phyloP scores from a whole-genome alignment of 2,797 vertebrate genomes.

The Hirundo rustica region DNA sequence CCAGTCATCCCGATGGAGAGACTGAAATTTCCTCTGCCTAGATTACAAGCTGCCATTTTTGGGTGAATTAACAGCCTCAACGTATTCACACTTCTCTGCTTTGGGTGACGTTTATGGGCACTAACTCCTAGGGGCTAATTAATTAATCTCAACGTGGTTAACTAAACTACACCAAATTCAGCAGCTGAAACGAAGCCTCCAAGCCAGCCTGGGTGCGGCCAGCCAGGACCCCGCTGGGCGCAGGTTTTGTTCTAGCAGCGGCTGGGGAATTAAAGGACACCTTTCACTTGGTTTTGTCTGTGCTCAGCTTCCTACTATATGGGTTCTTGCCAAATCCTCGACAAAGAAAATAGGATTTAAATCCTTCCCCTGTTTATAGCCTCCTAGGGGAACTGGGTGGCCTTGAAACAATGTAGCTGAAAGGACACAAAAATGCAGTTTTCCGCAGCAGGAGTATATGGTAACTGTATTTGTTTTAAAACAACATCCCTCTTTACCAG shows the following conservation, averaged over 20 bases:
- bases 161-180: slow-evolving; percentile 74
- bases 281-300: slow-evolving; percentile 73
- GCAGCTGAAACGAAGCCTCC: slow-evolving; percentile 65
- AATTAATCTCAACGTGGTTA: slow-evolving; percentile 82
- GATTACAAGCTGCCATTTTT: slow-evolving; percentile 74
- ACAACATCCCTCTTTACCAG: slow-evolving; percentile 36
- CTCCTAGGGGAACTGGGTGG: slow-evolving; percentile 58
- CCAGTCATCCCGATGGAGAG: slow-evolving; percentile 69
- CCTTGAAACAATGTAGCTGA: slow-evolving; percentile 64
- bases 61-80: slow-evolving; percentile 78
- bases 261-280: slow-evolving; percentile 74
- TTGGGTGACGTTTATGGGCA: slow-evolving; percentile 76
- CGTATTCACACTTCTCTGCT: slow-evolving; percentile 76
- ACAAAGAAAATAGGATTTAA: slow-evolving; percentile 74
- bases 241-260: slow-evolving; percentile 73
- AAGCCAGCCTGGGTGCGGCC: slow-evolving; percentile 66
- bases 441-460: slow-evolving; percentile 42
- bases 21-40: slow-evolving; percentile 70
- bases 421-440: slow-evolving; percentile 63
- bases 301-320: slow-evolving; percentile 73
- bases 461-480: slow-evolving; percentile 61
- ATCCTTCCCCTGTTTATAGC: slow-evolving; percentile 69
- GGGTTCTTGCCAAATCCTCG: slow-evolving; percentile 63
- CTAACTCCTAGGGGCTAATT: slow-evolving; percentile 78
- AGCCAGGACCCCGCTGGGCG: slow-evolving; percentile 57